Conservation (phyloP, 2,113 vertebrate species). For the Hyaena hyaena region DNA sequence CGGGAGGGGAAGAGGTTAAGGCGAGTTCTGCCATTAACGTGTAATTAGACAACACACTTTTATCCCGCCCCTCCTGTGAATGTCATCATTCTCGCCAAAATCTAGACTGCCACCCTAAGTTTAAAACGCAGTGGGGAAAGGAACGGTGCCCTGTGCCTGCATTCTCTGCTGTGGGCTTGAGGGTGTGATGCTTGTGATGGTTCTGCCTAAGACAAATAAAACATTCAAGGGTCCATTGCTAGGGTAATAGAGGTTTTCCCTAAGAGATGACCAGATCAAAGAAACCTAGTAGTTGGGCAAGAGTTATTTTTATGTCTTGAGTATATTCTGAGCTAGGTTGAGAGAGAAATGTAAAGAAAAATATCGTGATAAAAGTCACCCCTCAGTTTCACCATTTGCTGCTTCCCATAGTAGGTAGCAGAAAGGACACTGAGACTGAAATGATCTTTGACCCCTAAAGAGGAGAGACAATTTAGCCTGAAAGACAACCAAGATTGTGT, state of each 20-base stretch:
- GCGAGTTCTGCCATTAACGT: background rate
- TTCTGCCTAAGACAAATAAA: background rate
- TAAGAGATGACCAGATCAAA: background rate
- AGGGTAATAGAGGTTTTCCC: background rate
- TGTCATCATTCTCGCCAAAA: background rate
- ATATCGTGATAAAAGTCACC: background rate
- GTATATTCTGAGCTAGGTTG: background rate
- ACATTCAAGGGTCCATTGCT: background rate
- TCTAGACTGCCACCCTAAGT: constrained; percentile 14
- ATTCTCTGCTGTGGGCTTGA: background rate
- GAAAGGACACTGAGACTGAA: background rate
- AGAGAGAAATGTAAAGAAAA: background rate
- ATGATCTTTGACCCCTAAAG: background rate
- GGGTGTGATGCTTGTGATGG: background rate
- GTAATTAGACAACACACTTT: constrained; percentile 20
- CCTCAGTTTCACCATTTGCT: background rate
- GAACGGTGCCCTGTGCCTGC: background rate
- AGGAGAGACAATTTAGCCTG: background rate
- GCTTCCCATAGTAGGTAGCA: background rate
- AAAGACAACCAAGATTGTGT: background rate
- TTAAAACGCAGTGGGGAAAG: background rate
- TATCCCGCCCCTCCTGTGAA: background rate
- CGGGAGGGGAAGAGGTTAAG: background rate
- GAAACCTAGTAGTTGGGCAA: background rate
- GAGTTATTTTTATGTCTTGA: background rate